Percentiles rank a stretch among this genome's conserved stretches.
Evolutionary conservation across 2,888 invertebrate species (phyloP).

Genomic region (Leptinotarsa tumamoca): DNA sequence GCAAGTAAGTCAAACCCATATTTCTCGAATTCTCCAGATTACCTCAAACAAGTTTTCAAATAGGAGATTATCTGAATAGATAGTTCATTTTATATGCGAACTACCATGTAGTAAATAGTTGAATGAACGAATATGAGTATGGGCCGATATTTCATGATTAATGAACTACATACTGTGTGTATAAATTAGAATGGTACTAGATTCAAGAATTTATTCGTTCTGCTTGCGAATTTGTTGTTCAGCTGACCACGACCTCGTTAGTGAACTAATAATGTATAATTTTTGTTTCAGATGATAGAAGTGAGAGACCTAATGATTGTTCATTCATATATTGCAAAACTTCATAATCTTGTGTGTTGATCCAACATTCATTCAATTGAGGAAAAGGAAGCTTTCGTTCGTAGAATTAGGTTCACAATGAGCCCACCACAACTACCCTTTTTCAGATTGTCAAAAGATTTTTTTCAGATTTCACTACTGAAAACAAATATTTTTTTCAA

Average conservation of each 20-base stretch:
- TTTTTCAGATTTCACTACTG: too few relatives aligned
- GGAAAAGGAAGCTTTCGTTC: too few relatives aligned
- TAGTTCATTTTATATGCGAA: neutral
- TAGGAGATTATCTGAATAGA: too few relatives aligned
- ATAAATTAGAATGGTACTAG: constrained; percentile 4
- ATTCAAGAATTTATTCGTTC: neutral
- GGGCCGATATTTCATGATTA: constrained; percentile 8
- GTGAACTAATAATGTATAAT: neutral
- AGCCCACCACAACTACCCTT: too few relatives aligned
- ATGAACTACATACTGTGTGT: constrained; percentile 10
- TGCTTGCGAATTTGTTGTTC: neutral
- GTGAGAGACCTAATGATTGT: constrained; percentile 9
- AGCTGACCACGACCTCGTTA: constrained; percentile 13
- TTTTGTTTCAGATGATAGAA: neutral
- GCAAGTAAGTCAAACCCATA: too few relatives aligned
- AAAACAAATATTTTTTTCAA: too few relatives aligned
- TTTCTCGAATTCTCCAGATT: too few relatives aligned
- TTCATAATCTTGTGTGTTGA: neutral
- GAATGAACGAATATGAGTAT: constrained; percentile 5
- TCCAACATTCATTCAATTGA: neutral
- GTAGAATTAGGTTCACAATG: too few relatives aligned
- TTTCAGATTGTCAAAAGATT: too few relatives aligned
- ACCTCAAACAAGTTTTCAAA: too few relatives aligned
- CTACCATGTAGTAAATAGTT: neutral
- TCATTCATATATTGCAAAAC: neutral